Base-by-base conservation (phyloP, 2,797 vertebrate species). In the Cheirogaleus major region DNA sequence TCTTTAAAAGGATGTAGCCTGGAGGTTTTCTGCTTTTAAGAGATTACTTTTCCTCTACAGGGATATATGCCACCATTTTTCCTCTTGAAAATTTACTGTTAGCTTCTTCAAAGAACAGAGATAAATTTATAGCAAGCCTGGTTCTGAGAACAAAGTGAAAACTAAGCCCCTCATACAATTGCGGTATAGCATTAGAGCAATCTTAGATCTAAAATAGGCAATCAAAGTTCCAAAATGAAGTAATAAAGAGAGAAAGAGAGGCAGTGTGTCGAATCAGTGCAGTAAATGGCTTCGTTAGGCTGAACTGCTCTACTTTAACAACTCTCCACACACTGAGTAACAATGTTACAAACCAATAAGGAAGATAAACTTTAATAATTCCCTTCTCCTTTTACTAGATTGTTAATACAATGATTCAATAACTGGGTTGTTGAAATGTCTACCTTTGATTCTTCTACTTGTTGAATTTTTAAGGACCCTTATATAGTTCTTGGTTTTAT, bases 111-210 rank as follows among this genome's bases (percentile, higher is more conserved):
- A 98, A 98, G 97, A 96, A 90, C 91, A 97, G 96, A 98, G 97
- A 98, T 98, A 89, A 97, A 97, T 98, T 98, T 98, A 98, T 96
- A 98, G 97, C 61, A 65, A 93, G 97, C 59, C 65, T 93, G 97
- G 95, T 98, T 97, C 97, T 97, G 96, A 98, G 98, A 98, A 97
- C 95, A 96, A 98, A 98, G 98, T 96, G 96, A 97, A 98, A 98
- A 98, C 95, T 93, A 97, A 98, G 98, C 97, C 98, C 91, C 97
- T 98, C 95, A 95, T 87, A 81, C 92, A 30, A 75, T 4, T 76
- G 95, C 89, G 84, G 95, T 97, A 95, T 73, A 96, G 94, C 91
- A 96, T 98, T 98, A 98, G n/a, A 95, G 94, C 91, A 93, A 97
- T 93, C 91, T 91, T 23, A 96, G 95, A 85, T 98, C 97, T 97